These are phyloP conservation scores for Drosophila buzzatii DNA, from an alignment of 2,888 invertebrate species.

Conservation along the genomic window DNA sequence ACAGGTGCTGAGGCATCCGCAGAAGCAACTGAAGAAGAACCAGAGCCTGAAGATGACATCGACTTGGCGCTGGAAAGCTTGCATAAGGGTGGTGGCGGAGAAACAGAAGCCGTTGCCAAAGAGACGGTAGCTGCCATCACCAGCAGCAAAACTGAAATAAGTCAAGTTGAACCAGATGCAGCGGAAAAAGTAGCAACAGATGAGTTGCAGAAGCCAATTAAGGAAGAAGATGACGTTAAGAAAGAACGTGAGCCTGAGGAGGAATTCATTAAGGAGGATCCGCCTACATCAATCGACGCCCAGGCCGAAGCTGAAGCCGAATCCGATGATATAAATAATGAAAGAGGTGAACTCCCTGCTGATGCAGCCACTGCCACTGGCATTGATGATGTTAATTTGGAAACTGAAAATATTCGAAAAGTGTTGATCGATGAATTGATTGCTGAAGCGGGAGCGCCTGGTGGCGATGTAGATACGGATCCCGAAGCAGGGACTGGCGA, in stretches of 20 bases:
- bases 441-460: constrained; percentile 51
- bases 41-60: constrained; percentile 75
- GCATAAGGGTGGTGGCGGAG: constrained; percentile 66
- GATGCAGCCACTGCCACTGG: constrained; percentile 1
- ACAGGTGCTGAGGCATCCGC: constrained; percentile 16
- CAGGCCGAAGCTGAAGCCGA: constrained; percentile 19
- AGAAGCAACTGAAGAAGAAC: constrained; percentile 30
- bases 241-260: constrained; percentile 46
- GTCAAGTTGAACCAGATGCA: constrained; percentile 27
- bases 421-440: constrained; percentile 68
- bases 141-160: constrained; percentile 36
- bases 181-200: constrained; percentile 27
- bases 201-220: constrained; percentile 8
- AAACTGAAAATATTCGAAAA: constrained; percentile 66
- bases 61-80: constrained; percentile 77
- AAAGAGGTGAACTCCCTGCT: constrained; percentile 9
- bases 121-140: constrained; percentile 12
- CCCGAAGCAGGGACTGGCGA: constrained; percentile 13
- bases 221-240: constrained; percentile 25
- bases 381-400: constrained; percentile 54
- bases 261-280: constrained; percentile 57
- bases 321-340: constrained; percentile 6
- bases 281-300: constrained; percentile 18
- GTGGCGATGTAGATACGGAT: not conserved
- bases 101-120: constrained; percentile 34